Conservation (phyloP, 2,113 vertebrate species). For the Corydoras maculifer region DNA sequence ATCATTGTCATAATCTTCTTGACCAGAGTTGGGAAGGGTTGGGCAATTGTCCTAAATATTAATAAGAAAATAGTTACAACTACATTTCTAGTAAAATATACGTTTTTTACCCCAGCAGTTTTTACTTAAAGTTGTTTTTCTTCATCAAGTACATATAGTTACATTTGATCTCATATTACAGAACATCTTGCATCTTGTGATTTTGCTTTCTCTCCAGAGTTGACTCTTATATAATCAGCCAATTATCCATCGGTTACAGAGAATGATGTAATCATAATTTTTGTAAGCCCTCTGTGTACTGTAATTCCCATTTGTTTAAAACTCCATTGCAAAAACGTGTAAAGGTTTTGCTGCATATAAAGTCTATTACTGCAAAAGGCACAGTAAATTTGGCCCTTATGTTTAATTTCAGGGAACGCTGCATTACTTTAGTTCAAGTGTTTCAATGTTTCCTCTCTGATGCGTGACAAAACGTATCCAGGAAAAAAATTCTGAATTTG, state of each 20-base stretch:
- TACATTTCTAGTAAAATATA: too few relatives aligned
- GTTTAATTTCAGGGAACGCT: neutral
- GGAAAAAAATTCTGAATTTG: neutral
- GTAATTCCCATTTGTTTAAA: conserved; percentile 12
- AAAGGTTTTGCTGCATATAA: conserved; percentile 19
- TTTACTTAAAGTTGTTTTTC: neutral
- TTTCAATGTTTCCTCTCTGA: neutral
- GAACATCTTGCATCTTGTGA: conserved; percentile 38
- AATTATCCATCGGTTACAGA: conserved; percentile 36
- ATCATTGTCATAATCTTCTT: conserved; percentile 90
- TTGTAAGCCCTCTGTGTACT: conserved; percentile 14
- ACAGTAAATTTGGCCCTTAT: neutral
- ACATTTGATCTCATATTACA: conserved; percentile 4
- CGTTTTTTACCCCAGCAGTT: too few relatives aligned
- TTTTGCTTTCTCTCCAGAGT: conserved; percentile 34
- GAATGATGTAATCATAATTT: conserved; percentile 31
- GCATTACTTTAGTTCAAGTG: neutral
- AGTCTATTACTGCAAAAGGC: conserved; percentile 28
- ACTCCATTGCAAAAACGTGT: conserved; percentile 13
- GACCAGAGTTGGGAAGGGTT: conserved; percentile 87
- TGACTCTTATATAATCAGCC: conserved; percentile 34
- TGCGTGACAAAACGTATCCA: neutral
- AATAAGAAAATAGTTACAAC: neutral
- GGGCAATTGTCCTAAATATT: conserved; percentile 86
- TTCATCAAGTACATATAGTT: conserved; percentile 1